phyloP scores from a whole-genome alignment of 2,888 invertebrate genomes.

The Callinectes sapidus region DNA sequence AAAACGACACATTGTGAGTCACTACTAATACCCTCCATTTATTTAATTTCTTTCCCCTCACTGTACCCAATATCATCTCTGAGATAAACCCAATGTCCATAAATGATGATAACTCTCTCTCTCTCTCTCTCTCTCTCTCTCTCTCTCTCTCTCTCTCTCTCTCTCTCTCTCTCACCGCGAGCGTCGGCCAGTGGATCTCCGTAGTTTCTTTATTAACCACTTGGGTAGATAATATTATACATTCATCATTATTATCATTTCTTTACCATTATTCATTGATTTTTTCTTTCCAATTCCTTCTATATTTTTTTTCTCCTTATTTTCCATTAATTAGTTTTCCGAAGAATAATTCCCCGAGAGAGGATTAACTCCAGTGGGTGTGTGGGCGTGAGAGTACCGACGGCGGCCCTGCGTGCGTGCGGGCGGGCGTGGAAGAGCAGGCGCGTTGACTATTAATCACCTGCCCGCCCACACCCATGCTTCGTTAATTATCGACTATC shows the following conservation, averaged over 20 bases:
- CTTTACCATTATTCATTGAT: too few species aligned
- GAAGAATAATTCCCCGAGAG: neutral
- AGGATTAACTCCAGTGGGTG: neutral
- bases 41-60: too few species aligned
- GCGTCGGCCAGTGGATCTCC: slow-evolving; percentile 1
- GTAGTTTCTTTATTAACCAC: neutral
- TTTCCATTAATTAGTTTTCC: neutral
- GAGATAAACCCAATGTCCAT: too few species aligned
- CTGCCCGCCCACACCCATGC: neutral
- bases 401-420: neutral
- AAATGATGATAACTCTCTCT: too few species aligned
- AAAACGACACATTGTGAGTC: too few species aligned
- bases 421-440: neutral
- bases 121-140: slow-evolving; percentile 32
- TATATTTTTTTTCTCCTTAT: neutral
- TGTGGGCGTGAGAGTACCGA: neutral
- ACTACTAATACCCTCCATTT: too few species aligned
- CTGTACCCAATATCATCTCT: too few species aligned
- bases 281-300: neutral
- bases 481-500: slow-evolving; percentile 18
- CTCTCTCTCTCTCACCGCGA: slow-evolving; percentile 37
- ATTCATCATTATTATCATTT: neutral
- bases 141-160: slow-evolving; percentile 36
- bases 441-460: neutral
- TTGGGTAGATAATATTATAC: neutral